These are phyloP conservation scores for Vanacampus margaritifer DNA, from an alignment of 2,113 vertebrate species.

Conservation along the genomic window DNA sequence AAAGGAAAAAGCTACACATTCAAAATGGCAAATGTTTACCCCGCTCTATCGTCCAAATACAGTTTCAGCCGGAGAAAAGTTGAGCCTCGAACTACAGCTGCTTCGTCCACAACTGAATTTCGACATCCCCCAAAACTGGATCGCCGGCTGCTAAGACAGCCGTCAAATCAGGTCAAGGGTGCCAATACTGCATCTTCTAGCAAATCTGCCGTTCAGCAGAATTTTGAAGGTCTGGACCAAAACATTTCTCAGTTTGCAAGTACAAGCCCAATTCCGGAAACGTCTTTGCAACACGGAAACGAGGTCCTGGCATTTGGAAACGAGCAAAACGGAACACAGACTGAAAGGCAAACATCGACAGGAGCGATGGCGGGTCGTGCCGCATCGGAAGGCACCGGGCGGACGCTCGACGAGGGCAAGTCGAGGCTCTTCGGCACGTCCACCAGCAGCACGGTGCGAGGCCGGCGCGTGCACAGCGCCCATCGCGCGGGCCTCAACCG, in stretches of 20 bases:
- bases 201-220: neutral
- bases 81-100: neutral
- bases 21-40: neutral
- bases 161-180: conserved; percentile 23
- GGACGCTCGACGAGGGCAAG: neutral
- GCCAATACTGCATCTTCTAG: conserved; percentile 19
- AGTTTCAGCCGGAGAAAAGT: conserved; percentile 35
- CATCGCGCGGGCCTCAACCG: too few species aligned
- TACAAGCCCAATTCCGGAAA: conserved; percentile 7
- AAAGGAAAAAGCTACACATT: neutral
- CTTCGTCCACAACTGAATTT: neutral
- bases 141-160: neutral
- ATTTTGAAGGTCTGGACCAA: conserved; percentile 1
- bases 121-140: neutral
- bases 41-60: conserved; percentile 30
- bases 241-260: neutral
- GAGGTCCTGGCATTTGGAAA: neutral
- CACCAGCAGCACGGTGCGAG: conserved; percentile 40
- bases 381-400: neutral
- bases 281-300: neutral
- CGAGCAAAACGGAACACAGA: neutral
- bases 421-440: neutral
- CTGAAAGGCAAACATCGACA: neutral
- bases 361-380: neutral
- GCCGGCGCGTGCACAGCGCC: conserved; percentile 20